Evolutionary conservation across 2,888 invertebrate species (phyloP).

Genomic region (Eulithis prunata): DNA sequence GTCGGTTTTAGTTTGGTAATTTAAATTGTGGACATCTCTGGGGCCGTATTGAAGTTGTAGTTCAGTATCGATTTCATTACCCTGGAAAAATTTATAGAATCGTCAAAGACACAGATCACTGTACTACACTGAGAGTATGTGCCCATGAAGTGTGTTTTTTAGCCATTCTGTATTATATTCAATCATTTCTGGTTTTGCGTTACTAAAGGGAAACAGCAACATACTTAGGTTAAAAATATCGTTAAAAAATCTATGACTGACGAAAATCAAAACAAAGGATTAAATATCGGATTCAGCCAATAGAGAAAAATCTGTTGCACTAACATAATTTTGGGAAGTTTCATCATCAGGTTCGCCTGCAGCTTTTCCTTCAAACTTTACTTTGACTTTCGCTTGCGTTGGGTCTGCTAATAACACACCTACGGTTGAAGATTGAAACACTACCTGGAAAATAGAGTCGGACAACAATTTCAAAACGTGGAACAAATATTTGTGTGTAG

Average conservation of each 20-base stretch:
- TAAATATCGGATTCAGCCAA: too few relatives aligned
- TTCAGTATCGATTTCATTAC: conserved; percentile 51
- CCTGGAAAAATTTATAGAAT: conserved; percentile 41
- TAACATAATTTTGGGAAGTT: conserved; percentile 52
- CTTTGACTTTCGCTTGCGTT: conserved; percentile 86
- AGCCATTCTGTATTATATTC: too few relatives aligned
- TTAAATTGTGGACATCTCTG: conserved; percentile 46
- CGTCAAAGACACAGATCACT: too few relatives aligned
- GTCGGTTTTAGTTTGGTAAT: conserved; percentile 38
- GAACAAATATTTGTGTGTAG: too few relatives aligned
- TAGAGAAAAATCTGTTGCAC: conserved; percentile 21
- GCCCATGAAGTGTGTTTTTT: too few relatives aligned
- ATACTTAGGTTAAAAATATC: too few relatives aligned
- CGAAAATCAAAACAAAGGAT: too few relatives aligned
- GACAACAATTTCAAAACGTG: too few relatives aligned
- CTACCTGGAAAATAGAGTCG: conserved; percentile 77
- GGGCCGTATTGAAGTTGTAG: conserved; percentile 55
- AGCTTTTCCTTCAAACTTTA: conserved; percentile 76
- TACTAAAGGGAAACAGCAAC: too few relatives aligned
- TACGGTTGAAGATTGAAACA: conserved; percentile 87
- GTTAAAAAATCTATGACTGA: too few relatives aligned
- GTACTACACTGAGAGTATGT: too few relatives aligned
- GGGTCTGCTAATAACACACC: conserved; percentile 88
- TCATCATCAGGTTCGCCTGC: conserved; percentile 60
- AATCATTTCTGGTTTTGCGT: too few relatives aligned